These are phyloP conservation scores for Malurus splendens DNA, from an alignment of 2,797 vertebrate species.

Conservation along the genomic window DNA sequence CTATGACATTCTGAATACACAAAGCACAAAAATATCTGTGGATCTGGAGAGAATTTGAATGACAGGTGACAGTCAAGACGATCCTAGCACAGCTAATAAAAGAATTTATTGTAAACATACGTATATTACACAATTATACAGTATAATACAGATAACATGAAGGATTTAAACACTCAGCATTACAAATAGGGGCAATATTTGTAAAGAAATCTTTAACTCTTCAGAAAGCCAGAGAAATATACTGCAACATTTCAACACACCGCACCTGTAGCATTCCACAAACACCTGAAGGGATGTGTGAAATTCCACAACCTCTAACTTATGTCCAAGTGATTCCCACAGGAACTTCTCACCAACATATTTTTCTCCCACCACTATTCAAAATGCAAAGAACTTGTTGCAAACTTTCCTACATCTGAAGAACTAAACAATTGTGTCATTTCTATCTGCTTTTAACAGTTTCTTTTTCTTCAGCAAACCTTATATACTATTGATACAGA, in stretches of 20 bases:
- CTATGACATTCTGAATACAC: background rate
- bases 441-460: slow-evolving; percentile 15
- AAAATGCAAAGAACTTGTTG: background rate
- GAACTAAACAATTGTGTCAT: slow-evolving; percentile 5
- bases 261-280: background rate
- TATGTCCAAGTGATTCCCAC: slow-evolving; percentile 6
- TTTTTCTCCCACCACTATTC: background rate
- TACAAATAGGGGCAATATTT: slow-evolving; percentile 11
- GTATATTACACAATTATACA: slow-evolving; percentile 70
- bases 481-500: background rate
- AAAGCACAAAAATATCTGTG: background rate
- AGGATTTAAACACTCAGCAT: slow-evolving; percentile 46
- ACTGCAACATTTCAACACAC: background rate
- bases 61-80: background rate
- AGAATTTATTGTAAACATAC: slow-evolving; percentile 71
- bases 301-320: background rate
- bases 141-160: slow-evolving; percentile 66
- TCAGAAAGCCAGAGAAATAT: slow-evolving; percentile 32
- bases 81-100: slow-evolving; percentile 59
- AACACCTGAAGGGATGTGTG: background rate
- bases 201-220: slow-evolving; percentile 20
- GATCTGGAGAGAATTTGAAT: background rate
- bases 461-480: slow-evolving; percentile 25
- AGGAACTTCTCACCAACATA: background rate
- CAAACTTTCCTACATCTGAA: slow-evolving; percentile 11